phyloP scores from a whole-genome alignment of 2,797 vertebrate species.

The Eurystomus glaucurus region DNA sequence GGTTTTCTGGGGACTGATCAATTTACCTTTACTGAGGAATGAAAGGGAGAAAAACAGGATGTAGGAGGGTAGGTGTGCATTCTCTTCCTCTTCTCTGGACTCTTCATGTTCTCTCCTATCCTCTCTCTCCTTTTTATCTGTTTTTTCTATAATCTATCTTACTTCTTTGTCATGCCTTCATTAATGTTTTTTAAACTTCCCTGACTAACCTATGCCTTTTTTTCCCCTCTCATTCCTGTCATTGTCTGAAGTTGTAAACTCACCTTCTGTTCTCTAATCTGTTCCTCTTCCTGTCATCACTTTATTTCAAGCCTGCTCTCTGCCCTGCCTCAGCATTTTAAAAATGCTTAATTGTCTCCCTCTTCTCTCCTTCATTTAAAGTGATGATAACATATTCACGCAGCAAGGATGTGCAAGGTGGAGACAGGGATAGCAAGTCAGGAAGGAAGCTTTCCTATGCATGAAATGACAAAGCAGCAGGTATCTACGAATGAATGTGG shows the following conservation, averaged over 20 bases:
- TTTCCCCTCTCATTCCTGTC: background rate
- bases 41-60: background rate
- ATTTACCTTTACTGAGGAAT: constrained; percentile 7
- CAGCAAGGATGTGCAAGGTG: background rate
- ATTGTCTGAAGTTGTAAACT: constrained; percentile 36
- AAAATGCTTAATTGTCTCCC: background rate
- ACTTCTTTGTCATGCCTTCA: background rate
- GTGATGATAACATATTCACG: background rate
- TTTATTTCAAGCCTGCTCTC: constrained; percentile 25
- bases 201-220: background rate
- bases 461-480: constrained; percentile 5
- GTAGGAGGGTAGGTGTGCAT: constrained; percentile 1
- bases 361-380: constrained; percentile 7
- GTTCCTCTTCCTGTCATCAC: background rate
- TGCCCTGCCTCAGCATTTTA: constrained; percentile 4
- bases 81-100: background rate
- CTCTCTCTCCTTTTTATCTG: background rate
- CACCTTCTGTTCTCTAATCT: constrained; percentile 9
- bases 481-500: background rate
- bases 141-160: background rate
- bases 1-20: background rate
- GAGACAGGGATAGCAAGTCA: background rate
- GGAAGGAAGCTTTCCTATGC: constrained; percentile 7
- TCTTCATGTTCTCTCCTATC: background rate
- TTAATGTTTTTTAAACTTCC: constrained; percentile 1